Evolutionary conservation across 2,888 invertebrate genomes (phyloP), one percentile per base, ranked within the genome.

Genomic region (Phortica magna): DNA sequence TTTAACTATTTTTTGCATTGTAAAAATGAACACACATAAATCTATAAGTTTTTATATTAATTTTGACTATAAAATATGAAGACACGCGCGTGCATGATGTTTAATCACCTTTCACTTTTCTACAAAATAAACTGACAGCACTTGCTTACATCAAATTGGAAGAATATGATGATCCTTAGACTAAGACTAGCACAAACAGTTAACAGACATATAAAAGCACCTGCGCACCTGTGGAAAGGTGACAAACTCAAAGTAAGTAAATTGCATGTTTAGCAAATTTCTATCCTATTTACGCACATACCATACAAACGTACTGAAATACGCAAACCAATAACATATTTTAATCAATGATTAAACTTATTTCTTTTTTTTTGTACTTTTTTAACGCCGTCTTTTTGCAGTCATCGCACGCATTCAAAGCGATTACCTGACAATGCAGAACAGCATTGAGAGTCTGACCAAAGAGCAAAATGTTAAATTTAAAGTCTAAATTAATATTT

Each of bases 81-180:
- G n/a, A 68, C 48, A 41, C 65, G 14, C 43, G 53, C 70, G 42
- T 71, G 53, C 67, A 67, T 67, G 67, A 42, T 42, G n/a, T 41
- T 53, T 68, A 68, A 71, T 19, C 74, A 77, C 70, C 74, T 80
- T 68, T 76, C 81, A 83, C 84, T 80, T 78, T 78, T 81, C 76
- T 79, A 82, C 84, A 22, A 19, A 75, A 76, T 57, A 68, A 70
- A 73, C 68, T 43, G 77, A 79, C 84, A 90, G 90, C 91, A 90
- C 91, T 90, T 83, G 88, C 91, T 90, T 90, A 90, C 85, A 90
- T 90, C 82, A 90, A 90, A 90, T 88, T 90, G 90, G 90, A 90
- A 78, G 90, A 90, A 82, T 88, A 90, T 77, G 91, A 88, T 83
- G 89, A 89, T 83, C 88, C 87, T 75, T 89, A 85, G 81, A 75